Base-by-base conservation (phyloP, 2,888 invertebrate species). In the Rhingia campestris region DNA sequence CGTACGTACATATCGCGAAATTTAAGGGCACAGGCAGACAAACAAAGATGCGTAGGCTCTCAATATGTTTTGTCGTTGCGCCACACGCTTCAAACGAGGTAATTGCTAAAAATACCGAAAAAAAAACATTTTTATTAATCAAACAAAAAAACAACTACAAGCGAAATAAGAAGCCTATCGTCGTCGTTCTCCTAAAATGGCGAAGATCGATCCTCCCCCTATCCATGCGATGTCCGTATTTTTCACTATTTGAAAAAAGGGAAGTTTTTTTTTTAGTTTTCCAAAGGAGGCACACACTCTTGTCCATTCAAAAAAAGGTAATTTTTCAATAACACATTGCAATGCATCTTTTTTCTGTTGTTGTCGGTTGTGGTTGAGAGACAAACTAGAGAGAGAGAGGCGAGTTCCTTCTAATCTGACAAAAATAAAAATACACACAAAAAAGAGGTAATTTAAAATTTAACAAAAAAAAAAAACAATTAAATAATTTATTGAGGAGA, bases 381-480 rank as follows among this genome's bases (percentile, higher is more conserved):
- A 22, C 22, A 22, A 22, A 22, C 22, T 22, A 22, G 22, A 22
- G 22, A 22, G 49, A 12, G 37, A 63, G 58, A 41, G 14, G 22
- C 14, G 70, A 82, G 56, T 76, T 64, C 56, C 69, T 75, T 76
- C 41, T 33, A 37, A 66, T 84, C 58, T 84, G 43, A 72, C 56
- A 43, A 49, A 72, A 59, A 41, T 32, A 37, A 67, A 67, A 75
- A 53, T 33, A 69, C 47, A 54, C 72, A 70, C 47, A 41, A 59
- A 80, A n/a, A 74, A 61, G 82, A 84, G 84, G 84, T 84, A 84
- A 84, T 84, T 84, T 80, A 43, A 45, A 12, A 37, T 49, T 64
- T 41, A 12, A 59, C 30, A 54, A 54, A 54, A 41, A 32, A 22
- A 59, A 7, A 54, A 54, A 54, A 41, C n/a, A 22, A 74, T 63